Conservation (phyloP, 2,113 vertebrate genomes). For the Cervus canadensis region DNA sequence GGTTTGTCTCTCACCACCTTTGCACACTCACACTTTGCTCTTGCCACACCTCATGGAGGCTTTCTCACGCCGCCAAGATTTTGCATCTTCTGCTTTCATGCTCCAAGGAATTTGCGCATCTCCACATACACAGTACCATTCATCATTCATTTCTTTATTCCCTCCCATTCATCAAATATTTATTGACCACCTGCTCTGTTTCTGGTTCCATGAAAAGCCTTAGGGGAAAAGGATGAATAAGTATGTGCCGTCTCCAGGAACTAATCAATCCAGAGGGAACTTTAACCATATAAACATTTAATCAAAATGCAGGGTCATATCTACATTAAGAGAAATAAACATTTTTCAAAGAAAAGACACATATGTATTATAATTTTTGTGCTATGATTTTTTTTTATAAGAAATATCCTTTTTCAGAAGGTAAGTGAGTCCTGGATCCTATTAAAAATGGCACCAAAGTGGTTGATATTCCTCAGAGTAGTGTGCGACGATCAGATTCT, state of each 20-base stretch:
- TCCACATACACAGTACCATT: not conserved
- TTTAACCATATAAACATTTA: not conserved
- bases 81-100: not conserved
- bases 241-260: not conserved
- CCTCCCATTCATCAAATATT: not conserved
- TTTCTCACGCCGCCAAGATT: not conserved
- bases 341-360: not conserved
- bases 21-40: not conserved
- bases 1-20: not conserved
- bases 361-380: not conserved
- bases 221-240: not conserved
- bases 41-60: not conserved
- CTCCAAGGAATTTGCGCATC: not conserved
- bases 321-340: not conserved
- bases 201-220: not conserved
- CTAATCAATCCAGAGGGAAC: not conserved
- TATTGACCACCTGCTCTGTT: not conserved
- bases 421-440: no score
- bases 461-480: not conserved
- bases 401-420: not conserved
- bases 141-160: not conserved
- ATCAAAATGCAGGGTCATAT: not conserved
- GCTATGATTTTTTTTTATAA: not conserved
- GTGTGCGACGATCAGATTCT: not conserved
- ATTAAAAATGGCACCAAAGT: not conserved